Evolutionary conservation across 35 echinoderm and acorn worm species (phyloP).

Genomic region (Amphiura filiformis): DNA sequence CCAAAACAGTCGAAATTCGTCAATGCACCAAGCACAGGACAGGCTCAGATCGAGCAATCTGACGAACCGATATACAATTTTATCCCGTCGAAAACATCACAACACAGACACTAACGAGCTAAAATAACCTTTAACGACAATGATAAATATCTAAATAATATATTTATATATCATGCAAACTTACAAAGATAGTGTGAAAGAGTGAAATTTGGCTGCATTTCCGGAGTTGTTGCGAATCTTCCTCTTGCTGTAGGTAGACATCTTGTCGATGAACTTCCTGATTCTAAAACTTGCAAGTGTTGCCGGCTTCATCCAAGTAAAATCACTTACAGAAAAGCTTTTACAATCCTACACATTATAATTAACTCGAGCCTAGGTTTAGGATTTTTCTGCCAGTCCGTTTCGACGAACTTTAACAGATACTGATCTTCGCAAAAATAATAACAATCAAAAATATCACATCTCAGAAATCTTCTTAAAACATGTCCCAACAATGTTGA

Average conservation of each 20-base stretch:
- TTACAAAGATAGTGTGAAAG: background rate
- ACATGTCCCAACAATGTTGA: background rate
- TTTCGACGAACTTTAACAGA: background rate
- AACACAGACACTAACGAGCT: too few species aligned
- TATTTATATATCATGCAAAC: background rate
- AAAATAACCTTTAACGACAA: too few species aligned
- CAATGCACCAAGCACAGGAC: too few species aligned
- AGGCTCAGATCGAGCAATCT: too few species aligned
- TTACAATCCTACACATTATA: background rate
- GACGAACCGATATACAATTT: too few species aligned
- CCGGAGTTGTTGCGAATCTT: background rate
- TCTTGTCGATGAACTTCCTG: slow-evolving; percentile 5
- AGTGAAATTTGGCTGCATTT: background rate
- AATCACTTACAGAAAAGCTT: background rate
- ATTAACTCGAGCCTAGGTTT: background rate
- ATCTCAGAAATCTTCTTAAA: background rate
- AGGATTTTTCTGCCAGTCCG: background rate
- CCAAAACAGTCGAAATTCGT: too few species aligned
- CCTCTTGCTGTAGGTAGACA: background rate
- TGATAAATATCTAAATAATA: too few species aligned
- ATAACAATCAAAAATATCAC: background rate
- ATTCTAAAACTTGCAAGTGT: slow-evolving; percentile 2
- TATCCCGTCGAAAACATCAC: too few species aligned
- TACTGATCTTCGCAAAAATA: background rate
- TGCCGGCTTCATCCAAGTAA: background rate